Evolutionary conservation across 64 coral and sea anemone genomes (phyloP), one percentile per base, ranked within the genome.

Genomic region (Montipora efflorescens): DNA sequence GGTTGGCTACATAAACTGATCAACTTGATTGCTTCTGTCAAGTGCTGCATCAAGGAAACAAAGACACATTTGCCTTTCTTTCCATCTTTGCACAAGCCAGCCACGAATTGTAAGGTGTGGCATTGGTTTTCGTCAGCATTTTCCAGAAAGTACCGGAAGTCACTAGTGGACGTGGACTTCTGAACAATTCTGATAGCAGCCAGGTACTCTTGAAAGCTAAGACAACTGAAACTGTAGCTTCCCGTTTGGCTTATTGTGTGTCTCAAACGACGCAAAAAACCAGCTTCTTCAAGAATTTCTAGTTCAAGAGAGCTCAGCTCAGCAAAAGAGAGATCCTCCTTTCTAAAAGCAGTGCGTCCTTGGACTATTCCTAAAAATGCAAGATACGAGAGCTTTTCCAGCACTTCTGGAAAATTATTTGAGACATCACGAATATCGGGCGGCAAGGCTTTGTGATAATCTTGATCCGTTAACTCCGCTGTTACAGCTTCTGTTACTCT

Each of bases 81-180:
- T 49, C 66, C 82, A 86, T 72, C 66, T 50, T 86, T 86, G 66
- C 82, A 86, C 66, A 86, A 70, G 5, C 82, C 82, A 71, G 82
- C 82, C 44, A 86, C 82, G 19, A 86, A 72, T 18, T 50, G 82
- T 47, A 86, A 16, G 4, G 82, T 86, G 18, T 16, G 18, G 19
- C 16, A 86, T 4, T 86, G 82, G 36, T 19, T 72, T 64, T 86
- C 82, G 18, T 86, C 66, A 7, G 82, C 82, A 5, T 5, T 72
- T 72, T 86, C 82, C 82, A 86, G 82, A 50, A 86, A 86, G 71
- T 86, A 46, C 5, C 66, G 43, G 8, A 86, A 86, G 47, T 86
- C 82, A 23, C 46, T 45, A 2, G 23, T 45, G 36, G 28, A 19
- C 4, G 14, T 64, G 13, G 81, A 84, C 36, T 4, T 57, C 53